A percentile compares a stretch with the other conserved stretches of the same genome.
Evolutionary conservation across 92 coral and sea anemone species (phyloP).

Genomic region (Blastomussa wellsi): DNA sequence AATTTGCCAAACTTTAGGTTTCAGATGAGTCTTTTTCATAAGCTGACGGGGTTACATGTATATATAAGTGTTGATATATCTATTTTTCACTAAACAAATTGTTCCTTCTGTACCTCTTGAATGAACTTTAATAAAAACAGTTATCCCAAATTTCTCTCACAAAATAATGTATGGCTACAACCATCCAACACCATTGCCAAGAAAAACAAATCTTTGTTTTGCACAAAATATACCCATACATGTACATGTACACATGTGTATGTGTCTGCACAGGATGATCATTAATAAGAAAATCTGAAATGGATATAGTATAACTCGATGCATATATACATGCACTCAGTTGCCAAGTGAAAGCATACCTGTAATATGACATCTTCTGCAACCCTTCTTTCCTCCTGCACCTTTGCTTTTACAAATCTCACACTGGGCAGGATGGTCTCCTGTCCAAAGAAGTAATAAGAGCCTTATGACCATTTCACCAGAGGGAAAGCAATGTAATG

Average conservation of each 20-base stretch:
- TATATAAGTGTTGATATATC: neutral
- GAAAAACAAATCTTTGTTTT: neutral
- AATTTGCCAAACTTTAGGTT: constrained; percentile 6
- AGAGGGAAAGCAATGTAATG: too few species aligned
- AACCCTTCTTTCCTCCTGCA: too few species aligned
- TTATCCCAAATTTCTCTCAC: neutral
- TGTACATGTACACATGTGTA: neutral
- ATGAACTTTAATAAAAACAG: too few species aligned
- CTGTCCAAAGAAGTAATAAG: too few species aligned
- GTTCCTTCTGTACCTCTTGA: constrained; percentile 6
- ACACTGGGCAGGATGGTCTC: constrained; percentile 76
- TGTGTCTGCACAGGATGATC: neutral
- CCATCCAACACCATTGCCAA: too few species aligned
- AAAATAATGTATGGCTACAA: too few species aligned
- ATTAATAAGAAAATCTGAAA: neutral
- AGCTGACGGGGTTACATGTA: too few species aligned
- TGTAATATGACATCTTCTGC: constrained; percentile 59
- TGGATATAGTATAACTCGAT: constrained; percentile 4
- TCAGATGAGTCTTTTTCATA: neutral
- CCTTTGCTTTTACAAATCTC: too few species aligned
- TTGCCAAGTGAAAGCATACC: constrained; percentile 43
- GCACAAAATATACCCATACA: neutral
- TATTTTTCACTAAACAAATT: neutral
- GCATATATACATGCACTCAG: neutral
- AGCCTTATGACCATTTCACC: too few species aligned